These are phyloP conservation scores for Brachionus sp. DNA, from an alignment of 1,140 invertebrate genomes.

Conservation along the genomic window DNA sequence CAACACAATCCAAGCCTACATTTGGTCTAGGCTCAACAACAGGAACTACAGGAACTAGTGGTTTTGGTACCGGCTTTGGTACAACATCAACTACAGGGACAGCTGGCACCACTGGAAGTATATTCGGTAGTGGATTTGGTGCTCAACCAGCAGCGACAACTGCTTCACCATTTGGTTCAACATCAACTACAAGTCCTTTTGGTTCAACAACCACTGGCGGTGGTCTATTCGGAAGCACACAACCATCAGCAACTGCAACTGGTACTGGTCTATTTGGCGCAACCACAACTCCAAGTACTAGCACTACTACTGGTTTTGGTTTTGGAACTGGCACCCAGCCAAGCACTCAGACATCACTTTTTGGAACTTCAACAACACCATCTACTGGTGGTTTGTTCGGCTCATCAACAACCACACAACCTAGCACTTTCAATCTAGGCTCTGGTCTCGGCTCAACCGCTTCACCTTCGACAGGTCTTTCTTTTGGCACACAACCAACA, in stretches of 20 bases:
- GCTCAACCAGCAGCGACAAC: constrained; percentile 45
- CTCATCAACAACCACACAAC: constrained; percentile 55
- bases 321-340: constrained; percentile 33
- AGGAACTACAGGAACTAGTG: constrained; percentile 54
- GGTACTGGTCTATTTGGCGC: constrained; percentile 1
- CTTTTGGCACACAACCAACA: constrained; percentile 48
- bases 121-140: constrained; percentile 47
- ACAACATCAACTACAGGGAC: constrained; percentile 50
- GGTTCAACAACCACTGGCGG: constrained; percentile 59
- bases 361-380: constrained; percentile 52
- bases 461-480: constrained; percentile 49
- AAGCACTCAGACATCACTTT: constrained; percentile 47
- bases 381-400: constrained; percentile 63
- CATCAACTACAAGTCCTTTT: constrained; percentile 60
- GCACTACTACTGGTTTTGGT: not conserved
- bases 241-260: not conserved
- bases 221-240: constrained; percentile 1
- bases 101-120: constrained; percentile 44
- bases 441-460: constrained; percentile 50
- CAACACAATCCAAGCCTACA: constrained; percentile 49
- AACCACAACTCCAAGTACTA: not conserved
- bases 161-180: constrained; percentile 46
- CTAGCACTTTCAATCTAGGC: constrained; percentile 49
- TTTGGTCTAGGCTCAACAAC: constrained; percentile 48
- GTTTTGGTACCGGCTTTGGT: constrained; percentile 50